Base-by-base conservation (phyloP, 2,888 invertebrate genomes). In the Pogonocherus hispidulus region DNA sequence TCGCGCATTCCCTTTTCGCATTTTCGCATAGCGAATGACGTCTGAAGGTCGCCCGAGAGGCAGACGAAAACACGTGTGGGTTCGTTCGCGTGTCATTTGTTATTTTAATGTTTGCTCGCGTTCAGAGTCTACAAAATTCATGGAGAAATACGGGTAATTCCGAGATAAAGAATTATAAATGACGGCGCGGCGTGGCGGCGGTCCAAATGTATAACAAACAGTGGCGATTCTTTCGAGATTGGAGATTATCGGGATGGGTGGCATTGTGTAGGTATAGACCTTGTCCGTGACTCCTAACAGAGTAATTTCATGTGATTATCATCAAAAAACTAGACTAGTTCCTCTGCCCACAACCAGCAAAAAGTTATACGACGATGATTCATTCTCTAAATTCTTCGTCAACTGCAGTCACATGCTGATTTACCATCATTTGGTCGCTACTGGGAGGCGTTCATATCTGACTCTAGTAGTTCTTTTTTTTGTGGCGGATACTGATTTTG, bases 1-100 rank as follows among this genome's bases (percentile, higher is more conserved):
- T 62, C 37, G 35, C 14, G 18, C 22, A 19, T 27, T 62, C 62
- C 20, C 62, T 49, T 41, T 62, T 35, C 51, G 32, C 62, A 11
- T 49, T 62, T 62, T 62, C 62, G 62, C 37, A 18, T 18, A 22
- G 62, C 19, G 68, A 69, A 65, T 67, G 67, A 65, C 67, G 16
- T 62, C 64, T 64, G 27, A 60, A 67, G 70, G 70, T 70, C 64
- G 70, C 60, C 63, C n/a, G 51, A 55, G 63, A 22, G 52, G 35
- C 59, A 63, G 66, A 70, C 63, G 32, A 63, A 46, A 65, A 54
- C 59, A 47, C 59, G 47, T 47, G 47, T 47, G 59, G 59, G 6
- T 27, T 27, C 16, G 59, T 41, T 47, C 46, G 18, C 47, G 27
- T 59, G 47, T 32, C 59, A 59, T 59, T 47, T 47, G 47, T 59